phyloP scores from a whole-genome alignment of 2,113 vertebrate genomes.

The Cairina moschata region DNA sequence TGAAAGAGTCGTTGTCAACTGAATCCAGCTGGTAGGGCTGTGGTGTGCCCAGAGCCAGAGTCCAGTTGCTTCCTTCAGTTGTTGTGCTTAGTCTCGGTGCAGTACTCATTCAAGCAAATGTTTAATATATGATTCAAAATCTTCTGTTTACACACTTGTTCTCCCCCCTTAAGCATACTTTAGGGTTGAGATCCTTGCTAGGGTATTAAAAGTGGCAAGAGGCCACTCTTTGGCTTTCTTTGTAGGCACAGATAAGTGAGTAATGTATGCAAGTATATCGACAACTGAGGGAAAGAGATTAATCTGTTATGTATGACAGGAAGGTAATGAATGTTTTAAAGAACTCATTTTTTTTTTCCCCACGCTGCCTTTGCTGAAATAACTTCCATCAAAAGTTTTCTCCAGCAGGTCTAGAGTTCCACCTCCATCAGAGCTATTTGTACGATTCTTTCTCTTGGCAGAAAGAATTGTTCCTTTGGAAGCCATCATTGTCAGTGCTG shows the following conservation, averaged over 20 bases:
- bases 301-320: not conserved
- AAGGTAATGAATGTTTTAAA: not conserved
- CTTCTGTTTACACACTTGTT: not conserved
- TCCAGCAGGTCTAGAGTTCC: not conserved
- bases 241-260: not conserved
- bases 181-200: not conserved
- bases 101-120: not conserved
- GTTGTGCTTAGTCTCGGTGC: not conserved
- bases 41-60: not conserved
- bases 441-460: not conserved
- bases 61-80: slow-evolving; percentile 20
- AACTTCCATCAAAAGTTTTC: slow-evolving; percentile 11
- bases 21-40: slow-evolving; percentile 30
- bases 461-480: slow-evolving; percentile 51
- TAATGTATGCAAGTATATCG: not conserved
- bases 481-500: slow-evolving; percentile 20
- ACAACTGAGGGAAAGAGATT: not conserved
- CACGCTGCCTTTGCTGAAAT: not conserved
- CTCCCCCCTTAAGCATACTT: not conserved
- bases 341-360: not conserved
- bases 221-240: not conserved
- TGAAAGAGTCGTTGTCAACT: slow-evolving; percentile 56
- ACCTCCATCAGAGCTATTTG: not conserved
- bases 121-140: not conserved
- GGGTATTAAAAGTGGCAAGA: not conserved